These are phyloP conservation scores for Papilio glaucus DNA, from an alignment of 1,140 invertebrate species.

Conservation along the genomic window DNA sequence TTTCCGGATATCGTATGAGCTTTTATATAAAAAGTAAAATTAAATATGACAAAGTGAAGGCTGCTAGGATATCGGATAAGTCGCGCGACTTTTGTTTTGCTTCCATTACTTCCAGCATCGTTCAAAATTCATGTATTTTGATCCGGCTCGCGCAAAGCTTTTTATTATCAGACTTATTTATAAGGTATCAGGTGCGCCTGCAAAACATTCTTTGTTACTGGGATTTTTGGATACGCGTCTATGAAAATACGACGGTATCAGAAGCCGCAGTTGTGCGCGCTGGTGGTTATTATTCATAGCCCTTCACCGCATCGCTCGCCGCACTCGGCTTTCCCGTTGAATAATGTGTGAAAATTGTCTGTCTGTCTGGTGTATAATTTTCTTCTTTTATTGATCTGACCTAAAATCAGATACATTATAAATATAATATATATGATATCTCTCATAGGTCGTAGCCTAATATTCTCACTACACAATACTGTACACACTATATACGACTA, in stretches of 20 bases:
- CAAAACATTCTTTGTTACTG: slow-evolving; percentile 21
- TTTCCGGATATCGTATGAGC: background rate
- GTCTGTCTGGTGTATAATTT: background rate
- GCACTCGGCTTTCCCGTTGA: background rate
- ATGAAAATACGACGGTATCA: slow-evolving; percentile 16
- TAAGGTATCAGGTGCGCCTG: slow-evolving; percentile 33
- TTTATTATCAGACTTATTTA: slow-evolving; percentile 32
- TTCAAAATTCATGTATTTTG: slow-evolving; percentile 32
- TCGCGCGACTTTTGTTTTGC: slow-evolving; percentile 30
- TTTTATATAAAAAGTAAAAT: slow-evolving; percentile 12
- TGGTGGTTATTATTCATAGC: slow-evolving; percentile 15
- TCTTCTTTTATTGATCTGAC: background rate
- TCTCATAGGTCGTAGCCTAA: too few species aligned
- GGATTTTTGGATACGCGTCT: slow-evolving; percentile 20
- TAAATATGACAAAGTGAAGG: slow-evolving; percentile 1
- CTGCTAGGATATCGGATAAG: slow-evolving; percentile 12
- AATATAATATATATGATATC: too few species aligned
- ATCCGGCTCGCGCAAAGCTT: background rate
- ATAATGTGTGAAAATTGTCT: background rate
- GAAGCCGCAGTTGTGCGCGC: background rate
- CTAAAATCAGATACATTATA: too few species aligned
- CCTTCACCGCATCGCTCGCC: background rate
- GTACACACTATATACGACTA: too few species aligned
- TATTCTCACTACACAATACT: too few species aligned
- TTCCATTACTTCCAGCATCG: slow-evolving; percentile 11